Base-by-base conservation (phyloP, 2,888 invertebrate genomes). In the Scaptodrosophila latifasciaeformis region DNA sequence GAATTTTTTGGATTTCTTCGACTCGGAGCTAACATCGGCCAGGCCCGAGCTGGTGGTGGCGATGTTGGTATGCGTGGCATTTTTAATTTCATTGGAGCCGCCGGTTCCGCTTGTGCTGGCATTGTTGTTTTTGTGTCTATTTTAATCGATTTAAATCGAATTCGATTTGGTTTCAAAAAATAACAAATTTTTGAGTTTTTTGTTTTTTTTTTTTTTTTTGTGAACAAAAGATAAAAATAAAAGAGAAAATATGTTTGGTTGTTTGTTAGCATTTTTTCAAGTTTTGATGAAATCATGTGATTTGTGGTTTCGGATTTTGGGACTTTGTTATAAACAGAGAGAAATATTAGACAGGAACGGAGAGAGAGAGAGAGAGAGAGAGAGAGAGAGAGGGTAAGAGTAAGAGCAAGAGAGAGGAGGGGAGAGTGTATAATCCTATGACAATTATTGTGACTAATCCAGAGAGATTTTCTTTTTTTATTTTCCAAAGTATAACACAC, bases 1-100 rank as follows among this genome's bases (percentile, higher is more conserved):
- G 88, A 91, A 84, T 88, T 84, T 85, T 68, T 84, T 82, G 3
- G 70, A 65, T 46, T 67, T 65, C 48, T 65, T 70, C 27, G 50
- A n/a, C n/a, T n/a, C 59, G 42, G 59, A 53, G 49, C 50, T n/a
- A n/a, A n/a, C 49, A 13, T 77, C 78, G 42, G 48, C 54, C 2
- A 45, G 3, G 12, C 21, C n/a, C 7, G 30, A 18, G 2, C 35
- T 45, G 12, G 54, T 43, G 17, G 29, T 17, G 29, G 44, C 48
- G 53, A 49, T 52, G 56, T 54, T 55, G 21, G 31, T 54, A 45
- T 70, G 67, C 37, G 70, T 66, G 67, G 62, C 72, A 34, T 69
- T 50, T 65, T 79, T 69, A 3, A 68, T 52, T 15, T 67, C 62
- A 30, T 49, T 15, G 44, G 27, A 29, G 19, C 37, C 17, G 35